These are phyloP conservation scores for Torymus texanus DNA, from an alignment of 2,888 invertebrate genomes.

Conservation along the genomic window DNA sequence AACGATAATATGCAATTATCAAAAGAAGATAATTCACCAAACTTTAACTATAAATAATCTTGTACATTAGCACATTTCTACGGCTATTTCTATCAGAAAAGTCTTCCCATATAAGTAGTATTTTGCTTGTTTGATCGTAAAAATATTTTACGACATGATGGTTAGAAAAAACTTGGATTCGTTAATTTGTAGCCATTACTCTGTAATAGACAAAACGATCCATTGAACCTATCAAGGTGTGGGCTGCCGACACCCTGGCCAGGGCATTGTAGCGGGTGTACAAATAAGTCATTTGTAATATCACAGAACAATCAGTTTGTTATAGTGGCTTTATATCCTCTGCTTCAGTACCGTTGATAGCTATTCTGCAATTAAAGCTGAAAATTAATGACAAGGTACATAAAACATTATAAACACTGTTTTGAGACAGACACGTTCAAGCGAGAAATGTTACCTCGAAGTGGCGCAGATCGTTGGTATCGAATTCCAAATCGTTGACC, in stretches of 20 bases:
- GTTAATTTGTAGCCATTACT: constrained; percentile 17
- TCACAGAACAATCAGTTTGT: constrained; percentile 66
- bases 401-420: not conserved
- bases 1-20: too few relatives aligned
- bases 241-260: not conserved
- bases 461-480: constrained; percentile 73
- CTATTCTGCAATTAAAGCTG: constrained; percentile 61
- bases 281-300: constrained; percentile 58
- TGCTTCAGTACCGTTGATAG: not conserved
- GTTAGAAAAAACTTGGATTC: not conserved
- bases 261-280: constrained; percentile 20
- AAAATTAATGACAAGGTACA: constrained; percentile 7
- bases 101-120: constrained; percentile 1
- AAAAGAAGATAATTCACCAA: too few relatives aligned
- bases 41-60: too few relatives aligned
- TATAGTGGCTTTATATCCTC: constrained; percentile 4
- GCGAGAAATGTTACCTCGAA: constrained; percentile 71
- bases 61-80: too few relatives aligned
- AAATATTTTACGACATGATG: constrained; percentile 14
- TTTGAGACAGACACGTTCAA: too few relatives aligned
- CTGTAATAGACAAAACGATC: constrained; percentile 30
- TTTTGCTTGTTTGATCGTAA: constrained; percentile 1
- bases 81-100: too few relatives aligned
- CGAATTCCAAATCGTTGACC: constrained; percentile 75
- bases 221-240: constrained; percentile 17